A percentile compares a stretch with the other conserved stretches of the same genome.
Conservation (phyloP, 2,888 invertebrate species). For the Pristionchus mayeri region DNA sequence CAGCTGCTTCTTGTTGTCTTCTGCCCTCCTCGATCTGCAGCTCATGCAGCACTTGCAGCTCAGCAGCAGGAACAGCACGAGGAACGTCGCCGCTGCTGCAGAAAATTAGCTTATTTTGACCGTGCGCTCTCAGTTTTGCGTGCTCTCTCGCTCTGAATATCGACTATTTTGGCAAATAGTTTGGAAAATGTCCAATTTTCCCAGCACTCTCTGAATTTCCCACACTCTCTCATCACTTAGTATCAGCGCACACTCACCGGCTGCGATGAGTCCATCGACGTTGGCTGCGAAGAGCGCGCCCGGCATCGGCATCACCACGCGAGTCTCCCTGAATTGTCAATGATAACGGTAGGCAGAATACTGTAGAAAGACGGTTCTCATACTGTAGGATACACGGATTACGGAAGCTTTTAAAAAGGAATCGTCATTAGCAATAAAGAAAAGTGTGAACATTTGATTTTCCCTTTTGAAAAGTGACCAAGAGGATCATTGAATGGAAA, state of each 20-base stretch:
- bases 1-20: conserved; percentile 45
- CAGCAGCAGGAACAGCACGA: conserved; percentile 28
- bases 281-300: background rate
- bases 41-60: conserved; percentile 23
- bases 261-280: conserved; percentile 35
- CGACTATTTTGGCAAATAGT: background rate
- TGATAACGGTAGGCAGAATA: too few relatives aligned
- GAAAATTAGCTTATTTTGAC: background rate
- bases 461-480: background rate
- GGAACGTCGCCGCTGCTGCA: background rate
- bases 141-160: background rate
- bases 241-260: background rate
- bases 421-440: background rate
- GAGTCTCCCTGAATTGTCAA: conserved; percentile 39
- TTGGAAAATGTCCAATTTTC: too few relatives aligned
- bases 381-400: background rate
- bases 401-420: background rate
- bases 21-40: background rate
- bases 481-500: background rate
- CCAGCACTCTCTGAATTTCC: too few relatives aligned
- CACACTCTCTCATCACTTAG: background rate
- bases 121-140: background rate
- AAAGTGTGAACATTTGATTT: background rate
- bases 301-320: conserved; percentile 24
- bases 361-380: background rate